Percentiles rank a stretch among this genome's conserved stretches.
Evolutionary conservation across 2,113 vertebrate species (phyloP).

Genomic region (Hemiprocne comata): DNA sequence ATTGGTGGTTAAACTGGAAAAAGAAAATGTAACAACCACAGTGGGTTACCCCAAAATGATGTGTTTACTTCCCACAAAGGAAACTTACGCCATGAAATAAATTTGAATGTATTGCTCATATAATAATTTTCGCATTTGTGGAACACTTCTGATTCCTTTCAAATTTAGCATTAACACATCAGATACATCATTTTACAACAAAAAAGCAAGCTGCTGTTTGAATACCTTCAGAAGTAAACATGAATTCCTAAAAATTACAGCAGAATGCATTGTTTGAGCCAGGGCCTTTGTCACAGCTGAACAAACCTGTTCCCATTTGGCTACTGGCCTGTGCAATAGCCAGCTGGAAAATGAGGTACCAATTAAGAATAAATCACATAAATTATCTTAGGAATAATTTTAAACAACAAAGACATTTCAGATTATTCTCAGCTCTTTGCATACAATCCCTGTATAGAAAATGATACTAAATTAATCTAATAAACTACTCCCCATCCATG

Average conservation of each 20-base stretch:
- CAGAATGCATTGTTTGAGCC: not conserved
- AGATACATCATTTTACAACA: not conserved
- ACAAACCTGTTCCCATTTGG: not conserved
- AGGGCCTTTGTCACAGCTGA: not conserved
- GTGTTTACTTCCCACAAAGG: not conserved
- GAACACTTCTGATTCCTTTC: not conserved
- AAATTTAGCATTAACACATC: not conserved
- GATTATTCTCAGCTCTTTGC: not conserved
- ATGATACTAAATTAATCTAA: not conserved
- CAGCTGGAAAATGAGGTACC: not conserved
- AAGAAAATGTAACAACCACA: not conserved
- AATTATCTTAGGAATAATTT: not conserved
- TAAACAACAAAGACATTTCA: not conserved
- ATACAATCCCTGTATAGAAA: not conserved
- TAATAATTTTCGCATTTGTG: not conserved
- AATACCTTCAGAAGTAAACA: not conserved
- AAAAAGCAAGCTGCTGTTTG: not conserved
- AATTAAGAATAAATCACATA: not conserved
- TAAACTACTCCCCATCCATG: not conserved
- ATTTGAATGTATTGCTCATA: not conserved
- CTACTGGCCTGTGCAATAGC: not conserved
- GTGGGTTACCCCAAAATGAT: not conserved
- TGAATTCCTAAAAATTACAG: not conserved
- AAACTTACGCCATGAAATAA: not conserved
- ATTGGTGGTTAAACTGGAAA: not conserved